These are phyloP conservation scores for Sapayoa aenigma DNA, from an alignment of 2,113 vertebrate species.

Conservation along the genomic window DNA sequence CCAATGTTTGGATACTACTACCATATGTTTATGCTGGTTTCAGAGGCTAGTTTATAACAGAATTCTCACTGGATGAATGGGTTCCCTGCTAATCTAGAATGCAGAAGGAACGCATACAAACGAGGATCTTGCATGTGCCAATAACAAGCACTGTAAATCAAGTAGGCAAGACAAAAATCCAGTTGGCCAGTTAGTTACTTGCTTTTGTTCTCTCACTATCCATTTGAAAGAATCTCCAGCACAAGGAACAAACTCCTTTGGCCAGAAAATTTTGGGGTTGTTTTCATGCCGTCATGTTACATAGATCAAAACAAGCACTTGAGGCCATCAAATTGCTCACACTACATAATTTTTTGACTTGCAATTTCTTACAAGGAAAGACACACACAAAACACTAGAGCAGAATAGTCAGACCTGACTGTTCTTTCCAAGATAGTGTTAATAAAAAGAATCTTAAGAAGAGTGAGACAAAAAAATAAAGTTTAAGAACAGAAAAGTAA, in stretches of 20 bases:
- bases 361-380: not conserved
- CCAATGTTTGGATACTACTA: not conserved
- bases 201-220: not conserved
- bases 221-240: not conserved
- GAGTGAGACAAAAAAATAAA: not conserved
- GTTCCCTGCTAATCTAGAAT: not conserved
- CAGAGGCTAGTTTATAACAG: not conserved
- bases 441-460: not conserved
- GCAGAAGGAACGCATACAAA: not conserved
- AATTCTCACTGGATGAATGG: not conserved
- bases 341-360: not conserved
- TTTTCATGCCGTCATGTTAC: not conserved
- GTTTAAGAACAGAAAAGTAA: not conserved
- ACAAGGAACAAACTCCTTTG: not conserved
- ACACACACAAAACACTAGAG: not conserved
- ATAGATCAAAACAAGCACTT: not conserved
- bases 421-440: not conserved
- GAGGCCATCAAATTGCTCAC: not conserved
- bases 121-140: not conserved
- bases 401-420: not conserved
- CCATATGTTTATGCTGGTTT: not conserved
- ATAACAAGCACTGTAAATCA: accelerated
- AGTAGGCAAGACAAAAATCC: not conserved
- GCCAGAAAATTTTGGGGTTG: not conserved
- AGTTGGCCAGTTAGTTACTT: not conserved